Conservation (phyloP, 2,797 vertebrate species). For the Ctenosaura bakeri region DNA sequence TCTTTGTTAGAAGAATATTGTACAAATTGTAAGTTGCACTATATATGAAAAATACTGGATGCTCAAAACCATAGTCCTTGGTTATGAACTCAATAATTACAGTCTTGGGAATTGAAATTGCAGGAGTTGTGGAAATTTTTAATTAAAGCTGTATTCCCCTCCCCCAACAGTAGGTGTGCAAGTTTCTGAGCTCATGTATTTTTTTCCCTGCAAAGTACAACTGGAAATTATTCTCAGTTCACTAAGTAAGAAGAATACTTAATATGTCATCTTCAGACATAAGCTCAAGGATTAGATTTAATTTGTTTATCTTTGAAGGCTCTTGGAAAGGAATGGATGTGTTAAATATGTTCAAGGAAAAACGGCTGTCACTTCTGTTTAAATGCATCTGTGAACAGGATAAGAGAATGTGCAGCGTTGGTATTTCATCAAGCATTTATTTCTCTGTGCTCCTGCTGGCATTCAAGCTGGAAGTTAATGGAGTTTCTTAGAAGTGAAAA, state of each 20-base stretch:
- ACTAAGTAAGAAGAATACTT: background rate
- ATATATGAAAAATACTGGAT: background rate
- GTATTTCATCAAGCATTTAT: conserved; percentile 25
- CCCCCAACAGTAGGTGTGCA: background rate
- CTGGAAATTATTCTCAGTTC: conserved; percentile 12
- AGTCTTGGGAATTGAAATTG: background rate
- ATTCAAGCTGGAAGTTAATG: conserved; percentile 6
- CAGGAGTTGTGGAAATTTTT: background rate
- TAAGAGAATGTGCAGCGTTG: background rate
- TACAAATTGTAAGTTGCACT: background rate
- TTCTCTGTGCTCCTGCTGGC: background rate
- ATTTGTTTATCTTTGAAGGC: conserved; percentile 44
- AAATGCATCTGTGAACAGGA: background rate
- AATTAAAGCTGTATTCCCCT: background rate
- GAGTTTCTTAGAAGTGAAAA: background rate
- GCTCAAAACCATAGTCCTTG: background rate
- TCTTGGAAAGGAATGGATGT: background rate
- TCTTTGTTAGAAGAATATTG: background rate
- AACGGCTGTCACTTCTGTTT: background rate
- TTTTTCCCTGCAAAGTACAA: conserved; percentile 1
- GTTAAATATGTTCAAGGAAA: background rate
- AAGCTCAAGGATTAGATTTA: conserved; percentile 1
- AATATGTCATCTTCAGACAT: background rate
- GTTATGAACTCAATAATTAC: background rate
- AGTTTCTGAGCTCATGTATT: conserved; percentile 13